Percentiles rank a stretch among this genome's conserved stretches.
phyloP scores from a whole-genome alignment of 2,888 invertebrate genomes.

The Craniophora ligustri region DNA sequence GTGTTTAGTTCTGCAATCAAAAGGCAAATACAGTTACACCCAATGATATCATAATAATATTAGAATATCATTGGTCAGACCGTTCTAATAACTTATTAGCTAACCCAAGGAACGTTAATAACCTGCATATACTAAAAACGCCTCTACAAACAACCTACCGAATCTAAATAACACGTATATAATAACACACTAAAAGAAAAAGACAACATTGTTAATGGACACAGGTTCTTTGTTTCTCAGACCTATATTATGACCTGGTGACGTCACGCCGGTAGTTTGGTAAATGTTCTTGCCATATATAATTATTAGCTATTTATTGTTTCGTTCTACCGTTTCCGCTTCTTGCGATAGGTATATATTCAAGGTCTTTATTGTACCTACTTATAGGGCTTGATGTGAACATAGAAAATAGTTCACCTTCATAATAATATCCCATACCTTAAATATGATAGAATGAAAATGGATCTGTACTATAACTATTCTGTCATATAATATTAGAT shows the following conservation, averaged over 20 bases:
- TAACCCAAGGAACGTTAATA: no score
- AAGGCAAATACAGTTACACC: no score
- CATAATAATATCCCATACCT: no score
- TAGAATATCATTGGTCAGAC: no score
- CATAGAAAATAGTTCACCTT: not conserved
- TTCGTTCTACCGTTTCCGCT: constrained; percentile 17
- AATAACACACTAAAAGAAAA: not conserved
- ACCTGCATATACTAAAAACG: no score
- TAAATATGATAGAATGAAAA: no score
- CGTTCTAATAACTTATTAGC: no score
- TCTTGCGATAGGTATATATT: constrained; percentile 5
- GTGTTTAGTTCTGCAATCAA: no score
- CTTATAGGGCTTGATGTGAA: not conserved
- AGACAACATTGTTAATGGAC: constrained; percentile 44
- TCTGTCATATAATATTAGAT: no score
- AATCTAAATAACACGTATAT: not conserved
- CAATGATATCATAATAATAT: no score
- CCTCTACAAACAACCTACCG: no score
- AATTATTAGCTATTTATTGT: constrained; percentile 7
- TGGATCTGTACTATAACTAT: no score
- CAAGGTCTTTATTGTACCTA: constrained; percentile 12
- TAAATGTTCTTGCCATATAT: constrained; percentile 38
- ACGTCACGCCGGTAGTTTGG: constrained; percentile 48
- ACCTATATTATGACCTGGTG: constrained; percentile 52
- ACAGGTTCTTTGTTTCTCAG: constrained; percentile 60